Evolutionary conservation across 2,888 invertebrate genomes (phyloP), one percentile per base, ranked within the genome.

Genomic region (Cremastobaeus sp.): DNA sequence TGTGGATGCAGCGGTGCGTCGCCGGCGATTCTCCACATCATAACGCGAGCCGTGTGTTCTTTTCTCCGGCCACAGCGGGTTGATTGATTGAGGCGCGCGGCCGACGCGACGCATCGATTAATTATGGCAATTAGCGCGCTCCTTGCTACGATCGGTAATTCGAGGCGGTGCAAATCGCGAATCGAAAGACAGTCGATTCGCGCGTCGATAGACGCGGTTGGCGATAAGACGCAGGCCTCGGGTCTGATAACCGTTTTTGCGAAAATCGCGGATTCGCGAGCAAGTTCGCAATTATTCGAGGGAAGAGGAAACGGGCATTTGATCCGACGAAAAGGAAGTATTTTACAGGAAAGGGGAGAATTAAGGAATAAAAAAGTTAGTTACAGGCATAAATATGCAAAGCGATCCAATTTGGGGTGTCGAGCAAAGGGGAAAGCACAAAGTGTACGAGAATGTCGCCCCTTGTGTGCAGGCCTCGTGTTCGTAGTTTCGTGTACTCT

Each of bases 1-100:
- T 86, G 74, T 74, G 78, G 78, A 81, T 79, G 81, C 84, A 81
- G 78, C 80, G 80, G 80, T 84, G 85, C 85, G 83, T 84, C 41
- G 65, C 60, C 39, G 57, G 62, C 21, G 34, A 71, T 57, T 70
- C 64, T 64, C 50, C 20, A 68, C 62, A 45, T 43, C 70, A 45
- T 35, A 62, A 65, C 57, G 55, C 48, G 35, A 55, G 35, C 32
- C 30, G 50, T 8, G 43, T 45, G 45, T 59, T 52, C 68, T 68
- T 68, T 68, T 52, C 57, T 34, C 60, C 43, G 20, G 5, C 60
- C 35, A 15, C 39, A 21, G 8, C 34, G 28, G 41, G 55, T 48
- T 55, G 66, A 66, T 47, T 66, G 48, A 66, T 55, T 45, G 5
- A 25, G 3, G 9, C 35, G 34, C 30, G 35, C n/a, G n/a, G n/a